These are phyloP conservation scores for Momotus momota DNA, from an alignment of 2,797 vertebrate species.

Conservation along the genomic window DNA sequence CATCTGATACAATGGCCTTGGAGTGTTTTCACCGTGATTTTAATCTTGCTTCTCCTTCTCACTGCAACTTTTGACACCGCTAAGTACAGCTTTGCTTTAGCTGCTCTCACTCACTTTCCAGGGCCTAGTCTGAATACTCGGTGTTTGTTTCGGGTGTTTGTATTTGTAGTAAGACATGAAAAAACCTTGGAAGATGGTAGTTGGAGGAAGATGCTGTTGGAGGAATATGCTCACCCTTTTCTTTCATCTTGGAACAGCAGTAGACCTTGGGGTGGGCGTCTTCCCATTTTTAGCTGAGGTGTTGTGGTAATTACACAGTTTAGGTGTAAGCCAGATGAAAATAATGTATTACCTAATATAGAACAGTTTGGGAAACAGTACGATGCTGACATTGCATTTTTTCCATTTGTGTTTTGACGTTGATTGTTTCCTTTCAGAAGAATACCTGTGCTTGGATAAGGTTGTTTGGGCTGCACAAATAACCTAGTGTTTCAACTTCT, in stretches of 20 bases:
- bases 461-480: neutral
- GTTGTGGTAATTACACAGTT: slow-evolving; percentile 1
- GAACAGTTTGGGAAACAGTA: slow-evolving; percentile 38
- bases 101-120: neutral
- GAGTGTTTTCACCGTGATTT: neutral
- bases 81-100: neutral
- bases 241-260: neutral
- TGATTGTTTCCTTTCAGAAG: slow-evolving; percentile 35
- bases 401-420: slow-evolving; percentile 11
- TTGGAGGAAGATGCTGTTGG: neutral
- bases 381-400: slow-evolving; percentile 41
- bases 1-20: neutral
- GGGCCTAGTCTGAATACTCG: neutral
- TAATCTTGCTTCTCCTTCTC: neutral
- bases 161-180: neutral
- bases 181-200: neutral
- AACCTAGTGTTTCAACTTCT: neutral
- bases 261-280: neutral
- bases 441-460: neutral
- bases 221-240: neutral
- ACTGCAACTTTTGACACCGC: accelerated
- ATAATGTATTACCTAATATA: neutral
- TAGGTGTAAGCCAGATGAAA: slow-evolving; percentile 39
- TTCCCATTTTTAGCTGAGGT: slow-evolving; percentile 28
- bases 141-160: neutral